Evolutionary conservation across 1,140 invertebrate species (phyloP), one percentile per base, ranked within the genome.

Genomic region (Trichonephila clavata): DNA sequence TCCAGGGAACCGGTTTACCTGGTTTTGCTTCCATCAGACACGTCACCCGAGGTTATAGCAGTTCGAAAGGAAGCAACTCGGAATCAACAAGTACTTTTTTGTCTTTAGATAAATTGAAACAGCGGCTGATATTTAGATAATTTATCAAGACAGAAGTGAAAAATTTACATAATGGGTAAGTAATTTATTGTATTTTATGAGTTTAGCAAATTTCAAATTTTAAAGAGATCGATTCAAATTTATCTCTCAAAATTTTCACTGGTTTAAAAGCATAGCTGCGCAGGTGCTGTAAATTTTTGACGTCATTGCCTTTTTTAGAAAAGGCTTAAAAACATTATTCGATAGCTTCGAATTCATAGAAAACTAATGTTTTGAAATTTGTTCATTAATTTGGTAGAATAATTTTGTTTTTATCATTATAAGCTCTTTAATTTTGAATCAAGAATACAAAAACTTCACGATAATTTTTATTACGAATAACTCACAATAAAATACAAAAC

Each of bases 41-140:
- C 87, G 87, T 89, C 87, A 89, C 60, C 60, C 43, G 59, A 63
- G 86, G 86, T 87, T 63, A 87, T 24, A 61, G 86, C 61, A 87
- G 60, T 63, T 83, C 60, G 86, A 32, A 16, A n/a, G 83, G 83
- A 59, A 84, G 71, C 27, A 21, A 59, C 60, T 20, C n/a, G n/a
- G 50, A 84, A 84, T 20, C 83, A 84, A 60, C 83, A 57, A 77
- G 32, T 32, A 27, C 83, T 18, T 60, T 84, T 84, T 84, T 60
- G 83, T 59, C 21, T 84, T 84, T 50, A 60, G 83, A 57, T 59
- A 59, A 59, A n/a, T 18, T 14, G 50, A 18, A 57, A 24, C 7
- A 27, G 24, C 24, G 10, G 7, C 21, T 14, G 65, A 77, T 77
- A 77, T 77, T 32, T 7, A 39, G 27, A 77, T 77, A 39, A 77